phyloP scores from a whole-genome alignment of 2,113 vertebrate genomes.

The Chauna torquata region DNA sequence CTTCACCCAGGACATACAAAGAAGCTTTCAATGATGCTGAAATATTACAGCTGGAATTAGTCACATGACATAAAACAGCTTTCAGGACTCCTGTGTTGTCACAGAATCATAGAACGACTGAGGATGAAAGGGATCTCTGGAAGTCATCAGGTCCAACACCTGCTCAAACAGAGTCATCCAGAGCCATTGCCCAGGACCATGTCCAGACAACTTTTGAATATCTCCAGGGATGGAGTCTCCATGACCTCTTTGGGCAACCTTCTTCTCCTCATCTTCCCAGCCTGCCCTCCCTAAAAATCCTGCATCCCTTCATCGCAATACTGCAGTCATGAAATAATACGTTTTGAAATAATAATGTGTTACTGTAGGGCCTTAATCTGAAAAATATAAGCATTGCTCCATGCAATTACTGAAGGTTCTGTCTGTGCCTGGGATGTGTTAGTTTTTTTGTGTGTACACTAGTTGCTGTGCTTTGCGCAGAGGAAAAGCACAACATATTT shows the following conservation, averaged over 20 bases:
- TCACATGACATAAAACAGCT: background rate
- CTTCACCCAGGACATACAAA: background rate
- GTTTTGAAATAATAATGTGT: background rate
- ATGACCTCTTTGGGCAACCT: background rate
- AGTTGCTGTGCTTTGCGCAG: background rate
- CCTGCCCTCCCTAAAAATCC: background rate
- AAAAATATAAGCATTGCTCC: background rate
- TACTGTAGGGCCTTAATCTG: background rate
- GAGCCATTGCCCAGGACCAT: background rate
- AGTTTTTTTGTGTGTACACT: background rate
- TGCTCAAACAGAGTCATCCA: background rate
- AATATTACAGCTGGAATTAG: background rate
- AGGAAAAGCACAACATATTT: background rate
- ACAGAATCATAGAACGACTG: background rate
- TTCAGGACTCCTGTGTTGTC: background rate
- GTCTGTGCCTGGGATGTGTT: background rate
- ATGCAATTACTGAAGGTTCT: background rate
- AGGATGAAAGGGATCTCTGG: background rate
- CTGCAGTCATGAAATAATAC: background rate
- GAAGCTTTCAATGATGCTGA: background rate
- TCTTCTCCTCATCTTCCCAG: background rate
- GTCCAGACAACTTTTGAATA: background rate
- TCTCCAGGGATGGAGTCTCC: background rate
- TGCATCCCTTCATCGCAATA: background rate
- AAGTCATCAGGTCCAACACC: fast-evolving